These are phyloP conservation scores for Atta colombica DNA, from an alignment of 1,140 invertebrate genomes.

Conservation along the genomic window DNA sequence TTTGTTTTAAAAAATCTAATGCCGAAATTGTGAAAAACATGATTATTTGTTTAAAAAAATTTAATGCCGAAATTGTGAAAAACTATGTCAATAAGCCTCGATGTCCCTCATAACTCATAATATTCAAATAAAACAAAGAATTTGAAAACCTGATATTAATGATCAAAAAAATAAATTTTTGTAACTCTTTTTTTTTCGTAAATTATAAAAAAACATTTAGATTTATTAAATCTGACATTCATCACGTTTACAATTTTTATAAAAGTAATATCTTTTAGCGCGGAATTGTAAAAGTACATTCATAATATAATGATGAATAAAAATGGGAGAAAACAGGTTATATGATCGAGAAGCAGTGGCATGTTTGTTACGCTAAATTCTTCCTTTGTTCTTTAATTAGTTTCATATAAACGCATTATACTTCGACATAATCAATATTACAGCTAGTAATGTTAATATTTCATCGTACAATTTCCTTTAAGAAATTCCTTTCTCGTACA, in stretches of 20 bases:
- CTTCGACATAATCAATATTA: conserved; percentile 22
- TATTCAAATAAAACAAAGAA: not conserved
- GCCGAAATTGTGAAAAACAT: too few species aligned
- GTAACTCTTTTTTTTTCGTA: not conserved
- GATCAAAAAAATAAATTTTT: not conserved
- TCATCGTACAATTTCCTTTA: not conserved
- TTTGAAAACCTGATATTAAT: not conserved
- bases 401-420: conserved; percentile 14
- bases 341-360: not conserved
- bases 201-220: not conserved
- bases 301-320: conserved; percentile 1
- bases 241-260: not conserved
- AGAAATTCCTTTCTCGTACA: not conserved
- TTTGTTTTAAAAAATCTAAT: too few species aligned
- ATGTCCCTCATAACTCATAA: not conserved
- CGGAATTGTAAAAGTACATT: not conserved
- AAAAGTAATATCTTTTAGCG: not conserved
- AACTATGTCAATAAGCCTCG: too few species aligned
- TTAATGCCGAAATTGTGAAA: too few species aligned
- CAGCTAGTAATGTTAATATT: conserved; percentile 22
- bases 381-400: not conserved
- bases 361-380: not conserved
- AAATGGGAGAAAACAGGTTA: conserved; percentile 8
- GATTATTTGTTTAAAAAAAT: too few species aligned
- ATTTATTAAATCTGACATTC: not conserved